A percentile compares a stretch with the other conserved stretches of the same genome.
Conservation (phyloP, 1,140 invertebrate genomes). For the Zaprionus inermis region DNA sequence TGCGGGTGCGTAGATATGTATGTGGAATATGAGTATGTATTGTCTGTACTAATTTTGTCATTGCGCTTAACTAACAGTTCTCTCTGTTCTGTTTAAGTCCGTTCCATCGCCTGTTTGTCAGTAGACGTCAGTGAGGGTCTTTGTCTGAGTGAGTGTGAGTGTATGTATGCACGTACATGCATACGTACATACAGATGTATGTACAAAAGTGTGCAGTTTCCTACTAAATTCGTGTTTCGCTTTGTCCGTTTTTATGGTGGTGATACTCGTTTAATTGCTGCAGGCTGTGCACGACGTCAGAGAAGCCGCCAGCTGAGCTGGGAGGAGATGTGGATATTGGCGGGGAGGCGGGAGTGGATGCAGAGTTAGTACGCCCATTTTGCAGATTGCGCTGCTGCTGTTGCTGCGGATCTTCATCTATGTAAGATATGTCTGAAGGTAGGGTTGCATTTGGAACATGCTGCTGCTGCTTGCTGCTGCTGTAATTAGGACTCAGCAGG, state of each 20-base stretch:
- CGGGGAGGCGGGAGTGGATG: constrained; percentile 31
- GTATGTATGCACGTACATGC: not conserved
- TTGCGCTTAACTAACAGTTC: not conserved
- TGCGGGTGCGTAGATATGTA: constrained; percentile 1
- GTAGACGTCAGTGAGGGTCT: not conserved
- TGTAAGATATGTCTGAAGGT: constrained; percentile 95
- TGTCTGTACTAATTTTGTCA: not conserved
- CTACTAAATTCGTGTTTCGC: constrained; percentile 76
- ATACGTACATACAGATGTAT: not conserved
- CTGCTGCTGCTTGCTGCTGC: constrained; percentile 54
- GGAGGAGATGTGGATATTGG: constrained; percentile 13
- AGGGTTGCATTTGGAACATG: constrained; percentile 41
- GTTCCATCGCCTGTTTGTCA: not conserved
- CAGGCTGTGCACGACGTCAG: constrained; percentile 51
- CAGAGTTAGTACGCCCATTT: constrained; percentile 48
- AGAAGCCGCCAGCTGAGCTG: constrained; percentile 38
- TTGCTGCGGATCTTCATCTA: constrained; percentile 91
- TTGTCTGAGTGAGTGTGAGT: not conserved
- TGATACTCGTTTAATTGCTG: constrained; percentile 37
- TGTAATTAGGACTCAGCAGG: constrained; percentile 70
- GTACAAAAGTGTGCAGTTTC: not conserved
- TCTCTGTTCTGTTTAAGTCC: not conserved
- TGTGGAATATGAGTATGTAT: not conserved
- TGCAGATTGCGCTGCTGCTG: constrained; percentile 42
- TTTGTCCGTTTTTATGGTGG: constrained; percentile 55